Percentiles rank a stretch among this genome's conserved stretches.
Conservation (phyloP, 2,113 vertebrate genomes). For the Upupa epops region DNA sequence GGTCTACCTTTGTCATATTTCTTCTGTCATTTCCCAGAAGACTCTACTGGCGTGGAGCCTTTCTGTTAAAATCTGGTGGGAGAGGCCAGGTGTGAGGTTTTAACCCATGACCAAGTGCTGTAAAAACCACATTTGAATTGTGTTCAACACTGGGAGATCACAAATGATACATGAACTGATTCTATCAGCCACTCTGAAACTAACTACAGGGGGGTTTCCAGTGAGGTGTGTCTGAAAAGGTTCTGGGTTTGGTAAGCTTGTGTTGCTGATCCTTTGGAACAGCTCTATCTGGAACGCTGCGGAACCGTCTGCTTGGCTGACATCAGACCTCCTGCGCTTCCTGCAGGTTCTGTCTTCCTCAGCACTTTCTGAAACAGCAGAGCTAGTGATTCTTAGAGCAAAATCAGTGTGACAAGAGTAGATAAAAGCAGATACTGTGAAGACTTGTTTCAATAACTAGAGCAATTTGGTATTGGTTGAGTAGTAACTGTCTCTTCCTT, state of each 20-base stretch:
- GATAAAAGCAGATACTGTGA: not conserved
- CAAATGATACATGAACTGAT: fast-evolving
- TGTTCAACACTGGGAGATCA: not conserved
- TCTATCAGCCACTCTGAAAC: not conserved
- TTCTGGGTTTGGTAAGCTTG: not conserved
- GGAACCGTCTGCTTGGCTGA: not conserved
- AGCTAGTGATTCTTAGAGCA: not conserved
- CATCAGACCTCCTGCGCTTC: not conserved
- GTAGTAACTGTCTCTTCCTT: not conserved
- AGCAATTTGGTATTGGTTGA: not conserved
- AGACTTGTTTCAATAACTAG: not conserved
- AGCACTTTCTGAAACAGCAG: not conserved
- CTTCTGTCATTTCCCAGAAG: not conserved
- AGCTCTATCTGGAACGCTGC: not conserved
- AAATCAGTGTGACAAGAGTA: not conserved
- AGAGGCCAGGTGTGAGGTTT: not conserved
- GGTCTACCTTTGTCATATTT: fast-evolving
- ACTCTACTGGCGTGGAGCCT: not conserved
- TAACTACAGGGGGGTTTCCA: not conserved
- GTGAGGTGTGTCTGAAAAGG: not conserved
- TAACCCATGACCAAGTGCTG: not conserved
- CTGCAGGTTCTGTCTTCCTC: not conserved
- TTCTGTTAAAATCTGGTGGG: not conserved
- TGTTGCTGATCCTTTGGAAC: not conserved
- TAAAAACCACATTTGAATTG: not conserved